These are phyloP conservation scores for Philereme transversata DNA, from an alignment of 2,888 invertebrate genomes.

Conservation along the genomic window DNA sequence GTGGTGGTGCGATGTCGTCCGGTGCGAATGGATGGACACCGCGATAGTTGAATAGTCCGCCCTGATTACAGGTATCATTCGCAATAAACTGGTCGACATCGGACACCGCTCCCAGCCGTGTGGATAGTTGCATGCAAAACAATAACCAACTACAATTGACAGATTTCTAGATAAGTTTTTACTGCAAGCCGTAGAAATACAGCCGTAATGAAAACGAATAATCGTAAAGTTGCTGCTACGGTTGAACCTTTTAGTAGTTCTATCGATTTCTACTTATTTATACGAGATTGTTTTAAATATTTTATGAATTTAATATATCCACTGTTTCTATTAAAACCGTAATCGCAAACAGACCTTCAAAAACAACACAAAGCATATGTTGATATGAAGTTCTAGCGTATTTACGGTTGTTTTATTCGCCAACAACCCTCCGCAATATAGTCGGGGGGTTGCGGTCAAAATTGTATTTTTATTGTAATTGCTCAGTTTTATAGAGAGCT, in stretches of 20 bases:
- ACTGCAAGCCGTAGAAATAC: conserved; percentile 10
- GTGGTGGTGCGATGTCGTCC: conserved; percentile 41
- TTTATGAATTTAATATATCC: neutral
- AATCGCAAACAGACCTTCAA: neutral
- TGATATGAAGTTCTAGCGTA: conserved; percentile 50
- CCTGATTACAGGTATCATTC: conserved; percentile 79
- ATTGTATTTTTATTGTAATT: conserved; percentile 84
- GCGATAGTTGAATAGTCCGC: conserved; percentile 58
- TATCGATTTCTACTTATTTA: neutral
- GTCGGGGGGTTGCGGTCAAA: conserved; percentile 76
- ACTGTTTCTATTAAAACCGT: no score
- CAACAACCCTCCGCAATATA: conserved; percentile 66
- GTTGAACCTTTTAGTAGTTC: neutral
- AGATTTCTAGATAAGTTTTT: conserved; percentile 29
- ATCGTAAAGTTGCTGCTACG: conserved; percentile 1
- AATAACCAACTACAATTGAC: conserved; percentile 24
- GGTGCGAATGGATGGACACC: conserved; percentile 69
- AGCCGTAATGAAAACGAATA: conserved; percentile 16
- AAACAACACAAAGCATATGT: conserved; percentile 2
- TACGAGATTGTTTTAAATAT: neutral
- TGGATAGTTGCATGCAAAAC: conserved; percentile 39
- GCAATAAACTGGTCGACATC: conserved; percentile 70
- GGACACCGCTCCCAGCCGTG: conserved; percentile 45
- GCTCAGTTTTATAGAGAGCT: conserved; percentile 71
- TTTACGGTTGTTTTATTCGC: conserved; percentile 75